Conservation (phyloP, 2,797 vertebrate genomes). For the Carcharodon carcharias region DNA sequence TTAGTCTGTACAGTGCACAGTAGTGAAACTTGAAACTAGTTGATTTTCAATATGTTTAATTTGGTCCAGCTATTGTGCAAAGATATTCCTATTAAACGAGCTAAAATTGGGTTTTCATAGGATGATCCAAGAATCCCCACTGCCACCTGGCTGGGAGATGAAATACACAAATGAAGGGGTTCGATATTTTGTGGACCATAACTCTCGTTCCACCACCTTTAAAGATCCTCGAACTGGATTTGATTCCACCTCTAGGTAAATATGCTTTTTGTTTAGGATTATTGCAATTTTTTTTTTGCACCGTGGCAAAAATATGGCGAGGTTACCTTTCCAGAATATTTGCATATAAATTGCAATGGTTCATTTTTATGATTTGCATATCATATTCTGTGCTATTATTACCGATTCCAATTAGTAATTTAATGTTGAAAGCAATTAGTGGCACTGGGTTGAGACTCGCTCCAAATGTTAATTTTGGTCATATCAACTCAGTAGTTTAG, state of each 20-base stretch:
- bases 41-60: constrained; percentile 15
- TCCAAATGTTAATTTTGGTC: not conserved
- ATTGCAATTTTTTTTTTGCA: constrained; percentile 34
- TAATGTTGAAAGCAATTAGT: not conserved
- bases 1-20: not conserved
- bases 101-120: constrained; percentile 52
- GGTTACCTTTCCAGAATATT: not conserved
- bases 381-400: not conserved
- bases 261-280: constrained; percentile 41
- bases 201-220: constrained; percentile 90
- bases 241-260: constrained; percentile 77
- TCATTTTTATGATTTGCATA: not conserved
- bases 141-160: constrained; percentile 98
- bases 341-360: not conserved
- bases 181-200: constrained; percentile 96
- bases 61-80: not conserved
- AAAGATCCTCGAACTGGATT: constrained; percentile 94
- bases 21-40: not conserved
- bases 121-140: constrained; percentile 94
- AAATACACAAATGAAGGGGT: constrained; percentile 93
- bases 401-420: not conserved
- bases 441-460: not conserved
- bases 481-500: not conserved
- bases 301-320: constrained; percentile 66
- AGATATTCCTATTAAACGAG: constrained; percentile 11